phyloP scores from a whole-genome alignment of 2,797 vertebrate genomes.

The Mus caroli region DNA sequence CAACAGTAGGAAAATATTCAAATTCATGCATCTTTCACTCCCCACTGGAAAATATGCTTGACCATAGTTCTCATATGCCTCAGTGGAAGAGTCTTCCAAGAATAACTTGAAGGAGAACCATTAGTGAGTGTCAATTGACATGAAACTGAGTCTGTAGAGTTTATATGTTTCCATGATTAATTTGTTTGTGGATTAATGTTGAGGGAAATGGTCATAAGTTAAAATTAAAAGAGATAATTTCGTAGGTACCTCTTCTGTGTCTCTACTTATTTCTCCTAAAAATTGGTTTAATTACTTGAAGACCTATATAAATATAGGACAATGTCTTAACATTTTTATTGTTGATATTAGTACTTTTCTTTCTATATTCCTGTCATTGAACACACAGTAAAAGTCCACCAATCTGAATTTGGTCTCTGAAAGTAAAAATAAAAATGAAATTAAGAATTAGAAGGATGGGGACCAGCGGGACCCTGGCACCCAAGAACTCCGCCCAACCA shows the following conservation, averaged over 20 bases:
- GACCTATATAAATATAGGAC: neutral
- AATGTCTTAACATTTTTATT: neutral
- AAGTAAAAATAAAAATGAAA: slow-evolving; percentile 26
- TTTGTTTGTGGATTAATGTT: neutral
- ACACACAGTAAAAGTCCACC: neutral
- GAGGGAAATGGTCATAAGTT: neutral
- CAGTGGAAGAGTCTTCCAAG: neutral
- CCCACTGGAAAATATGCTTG: neutral
- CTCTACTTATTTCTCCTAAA: neutral
- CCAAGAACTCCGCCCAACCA: too few species aligned
- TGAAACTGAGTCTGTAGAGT: neutral
- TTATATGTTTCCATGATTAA: neutral
- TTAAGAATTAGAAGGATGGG: neutral
- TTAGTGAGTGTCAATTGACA: neutral
- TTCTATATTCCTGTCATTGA: neutral
- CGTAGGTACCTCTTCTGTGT: neutral
- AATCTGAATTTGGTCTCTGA: slow-evolving; percentile 28
- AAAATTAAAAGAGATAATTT: slow-evolving; percentile 17
- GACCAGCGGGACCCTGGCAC: too few species aligned
- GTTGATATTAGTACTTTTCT: neutral
- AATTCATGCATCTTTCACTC: slow-evolving; percentile 5
- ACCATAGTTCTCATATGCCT: neutral
- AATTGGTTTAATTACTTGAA: slow-evolving; percentile 32
- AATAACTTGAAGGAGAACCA: slow-evolving; percentile 31
- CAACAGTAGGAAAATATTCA: neutral